These are phyloP conservation scores for Oasisia sp. DNA, from an alignment of 2,888 invertebrate species.

Conservation along the genomic window DNA sequence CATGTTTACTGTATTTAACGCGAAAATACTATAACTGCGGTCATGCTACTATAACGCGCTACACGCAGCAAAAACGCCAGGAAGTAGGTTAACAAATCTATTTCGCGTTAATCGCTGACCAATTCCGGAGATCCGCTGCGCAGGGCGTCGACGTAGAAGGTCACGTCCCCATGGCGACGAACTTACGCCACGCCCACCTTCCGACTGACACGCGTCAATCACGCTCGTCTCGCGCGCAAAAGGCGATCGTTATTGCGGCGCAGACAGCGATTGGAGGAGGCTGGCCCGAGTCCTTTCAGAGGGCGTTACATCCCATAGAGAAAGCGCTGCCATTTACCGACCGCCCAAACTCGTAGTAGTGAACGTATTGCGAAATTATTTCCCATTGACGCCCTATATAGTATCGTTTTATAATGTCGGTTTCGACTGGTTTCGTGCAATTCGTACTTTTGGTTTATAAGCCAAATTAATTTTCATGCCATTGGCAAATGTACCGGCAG, in stretches of 20 bases:
- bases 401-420: not conserved
- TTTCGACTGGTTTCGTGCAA: not conserved
- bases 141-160: not conserved
- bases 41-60: not conserved
- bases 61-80: not conserved
- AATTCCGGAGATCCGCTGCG: not conserved
- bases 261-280: not conserved
- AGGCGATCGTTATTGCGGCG: not conserved
- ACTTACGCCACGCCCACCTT: not conserved
- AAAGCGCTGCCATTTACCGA: not conserved
- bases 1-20: not conserved
- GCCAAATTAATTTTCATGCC: too few relatives aligned
- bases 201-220: not conserved
- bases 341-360: not conserved
- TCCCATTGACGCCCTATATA: conserved; percentile 17
- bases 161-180: not conserved
- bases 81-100: not conserved
- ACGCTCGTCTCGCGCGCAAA: conserved; percentile 2
- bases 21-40: too few relatives aligned
- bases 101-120: not conserved
- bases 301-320: not conserved
- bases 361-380: not conserved
- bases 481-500: too few relatives aligned
- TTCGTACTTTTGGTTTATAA: not conserved
- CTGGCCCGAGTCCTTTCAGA: not conserved